Base-by-base conservation (phyloP, 2,888 invertebrate genomes). In the Trachelus tabidus region DNA sequence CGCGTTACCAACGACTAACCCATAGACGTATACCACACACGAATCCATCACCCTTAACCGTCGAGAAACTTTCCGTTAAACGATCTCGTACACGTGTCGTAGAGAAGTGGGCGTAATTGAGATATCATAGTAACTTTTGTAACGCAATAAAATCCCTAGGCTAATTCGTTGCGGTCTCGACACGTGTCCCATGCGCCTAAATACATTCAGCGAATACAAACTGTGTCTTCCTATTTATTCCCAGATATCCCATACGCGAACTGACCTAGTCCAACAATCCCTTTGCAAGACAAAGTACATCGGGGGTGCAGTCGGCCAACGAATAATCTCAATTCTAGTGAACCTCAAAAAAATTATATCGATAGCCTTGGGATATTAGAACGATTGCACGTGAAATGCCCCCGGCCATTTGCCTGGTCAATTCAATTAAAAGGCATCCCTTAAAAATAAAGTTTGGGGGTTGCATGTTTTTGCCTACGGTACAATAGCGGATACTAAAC, bases 361-460 rank as follows among this genome's bases (percentile, higher is more conserved):
- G 23, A 77, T 79, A 79, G 87, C 90, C 88, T 79, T 81, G 82
- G 88, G 90, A 85, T 89, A 85, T 89, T 88, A 81, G 23, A 56
- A 56, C 9, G 56, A 56, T 56, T 9, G 56, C 90, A 91, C 91
- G 89, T 91, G 91, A 90, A 87, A 77, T 76, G 90, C 91, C 86
- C 35, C 79, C 75, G 85, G 91, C 89, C 37, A 34, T 73, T 73
- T 77, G 40, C 76, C 68, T 68, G 68, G 40, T 56, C 40, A 34
- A 73, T 76, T 79, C 79, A 74, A 79, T 79, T 76, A 79, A 73
- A 69, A 69, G 69, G 73, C 68, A 71, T 71, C 71, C 71, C 34
- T 71, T 33, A 23, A 12, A 71, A 33, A 71, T 31, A 71, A 71
- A 15, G 15, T 31, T 71, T 69, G 4, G 56, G 56, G 56, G 23